Evolutionary conservation across 2,888 invertebrate species (phyloP), one percentile per base, ranked within the genome.

Genomic region (Acleris holmiana): DNA sequence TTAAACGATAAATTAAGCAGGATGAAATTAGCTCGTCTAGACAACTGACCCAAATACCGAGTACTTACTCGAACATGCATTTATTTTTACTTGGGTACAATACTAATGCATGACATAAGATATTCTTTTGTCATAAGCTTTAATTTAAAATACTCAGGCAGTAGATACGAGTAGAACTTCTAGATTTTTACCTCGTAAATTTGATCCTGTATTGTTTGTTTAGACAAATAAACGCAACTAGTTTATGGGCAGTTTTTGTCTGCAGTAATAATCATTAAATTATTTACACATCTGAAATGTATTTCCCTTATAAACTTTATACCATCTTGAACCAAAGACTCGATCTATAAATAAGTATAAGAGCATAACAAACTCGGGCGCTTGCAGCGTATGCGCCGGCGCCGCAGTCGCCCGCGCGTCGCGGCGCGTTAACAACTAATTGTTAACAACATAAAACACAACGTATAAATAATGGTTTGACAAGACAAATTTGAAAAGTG

Each of bases 391-490:
- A 62, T 67, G 69, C 77, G 72, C 73, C 70, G 68, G 74, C 80
- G 82, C 88, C 21, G 57, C 64, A 90, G 89, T 89, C 71, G 67
- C 73, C 70, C 74, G 74, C 77, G 83, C 83, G 82, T 78, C 81
- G 81, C 83, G 84, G 77, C 78, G 77, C 71, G 62, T 64, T 69
- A 57, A 58, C 62, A 49, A 44, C 57, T 47, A 57, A 47, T 35
- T 53, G 50, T 25, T 51, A 44, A 48, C 50, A 40, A 40, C n/a
- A 46, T 25, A 49, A 44, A 46, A 23, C 18, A 44, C 46, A 53
- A 25, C 4, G 4, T 53, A 50, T 50, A 50, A 50, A 17, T 15
- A 50, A 29, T 35, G 10, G 13, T 35, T 35, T 13, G 13, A 35
- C 10, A 57, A 29, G 51, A 41, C 29, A 35, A 57, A 56, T n/a